Base-by-base conservation (phyloP, 2,888 invertebrate species). In the Troides helena region DNA sequence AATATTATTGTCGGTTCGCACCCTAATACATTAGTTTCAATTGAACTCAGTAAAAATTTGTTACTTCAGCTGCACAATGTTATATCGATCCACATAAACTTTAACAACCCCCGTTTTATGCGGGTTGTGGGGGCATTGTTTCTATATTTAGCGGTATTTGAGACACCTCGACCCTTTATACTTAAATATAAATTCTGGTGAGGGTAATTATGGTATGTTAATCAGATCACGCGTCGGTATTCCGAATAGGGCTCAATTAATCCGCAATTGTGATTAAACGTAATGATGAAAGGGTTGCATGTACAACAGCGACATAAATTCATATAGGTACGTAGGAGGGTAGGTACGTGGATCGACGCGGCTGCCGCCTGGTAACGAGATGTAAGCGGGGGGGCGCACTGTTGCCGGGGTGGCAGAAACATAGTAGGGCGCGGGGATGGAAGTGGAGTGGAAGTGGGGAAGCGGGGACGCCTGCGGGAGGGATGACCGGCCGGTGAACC, bases 401-500 rank as follows among this genome's bases (percentile, higher is more conserved):
- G 69, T 69, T 70, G 60, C 59, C 63, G 57, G 70, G 70, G 60
- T 53, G 62, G 63, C 25, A 57, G n/a, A 46, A 62, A 65, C 10
- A 8, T 2, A 23, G 23, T 25, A 59, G 65, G 66, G 61, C 5
- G 60, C 58, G 58, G 65, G 58, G 50, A 23, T 53, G 53, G 53
- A 6, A n/a, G 53, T n/a, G 53, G 18, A 12, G 67, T 46, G 68
- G 30, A 60, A 70, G 65, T 58, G 68, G 64, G 36, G 71, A 53
- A 57, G 21, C 23, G 50, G 46, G 67, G 30, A 59, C 43, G 67
- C 59, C 59, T 56, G 62, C 62, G 65, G 59, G 70, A 75, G 73
- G 76, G 79, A 80, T 74, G 76, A 79, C 76, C 86, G 89, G 91
- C 83, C 90, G 90, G 83, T 89, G 90, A 91, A 90, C 92, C 82